Evolutionary conservation across 2,113 vertebrate species (phyloP), one percentile per base, ranked within the genome.

Genomic region (Eidolon helvum): DNA sequence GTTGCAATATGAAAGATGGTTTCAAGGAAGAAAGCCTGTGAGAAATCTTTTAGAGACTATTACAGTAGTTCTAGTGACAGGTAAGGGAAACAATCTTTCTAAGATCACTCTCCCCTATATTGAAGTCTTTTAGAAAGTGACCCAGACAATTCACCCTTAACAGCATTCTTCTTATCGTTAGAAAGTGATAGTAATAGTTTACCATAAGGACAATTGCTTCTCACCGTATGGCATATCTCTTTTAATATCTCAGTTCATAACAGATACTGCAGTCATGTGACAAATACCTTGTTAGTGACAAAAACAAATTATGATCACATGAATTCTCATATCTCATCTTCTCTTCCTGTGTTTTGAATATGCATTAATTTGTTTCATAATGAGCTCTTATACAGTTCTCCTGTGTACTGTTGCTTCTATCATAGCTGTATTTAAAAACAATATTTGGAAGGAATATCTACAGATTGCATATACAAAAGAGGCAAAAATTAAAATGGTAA

Each of bases 401-500:
- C 0, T n/a, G n/a, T 94, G 71, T 45, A 83, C 15, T 43, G 10
- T 92, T 84, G n/a, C 50, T 95, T 90, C 57, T 72, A 55, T 88
- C 82, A 82, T 38, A 11, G 11, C 15, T 84, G 11, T 80, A 90
- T 90, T 94, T 79, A 94, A 95, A 90, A 65, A 87, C 82, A 89
- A 82, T 86, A 77, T 91, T 75, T 94, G 43, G n/a, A 96, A 94
- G 55, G 16, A 75, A 35, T 65, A 78, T 45, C 43, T 77, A 75
- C 21, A 92, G 53, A 74, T 69, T 86, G 0, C 3, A 55, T 11
- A 96, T 38, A 10, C 71, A 69, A 55, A 94, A 79, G 9, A 69
- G 11, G 88, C 50, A 94, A 82, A 93, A 87, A 87, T 87, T 92
- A 91, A 89, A 90, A 88, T 43, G 92, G n/a, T 35, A 85, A 93